Evolutionary conservation across 2,888 invertebrate species (phyloP), one percentile per base, ranked within the genome.

Genomic region (Boloria euphrosyne): DNA sequence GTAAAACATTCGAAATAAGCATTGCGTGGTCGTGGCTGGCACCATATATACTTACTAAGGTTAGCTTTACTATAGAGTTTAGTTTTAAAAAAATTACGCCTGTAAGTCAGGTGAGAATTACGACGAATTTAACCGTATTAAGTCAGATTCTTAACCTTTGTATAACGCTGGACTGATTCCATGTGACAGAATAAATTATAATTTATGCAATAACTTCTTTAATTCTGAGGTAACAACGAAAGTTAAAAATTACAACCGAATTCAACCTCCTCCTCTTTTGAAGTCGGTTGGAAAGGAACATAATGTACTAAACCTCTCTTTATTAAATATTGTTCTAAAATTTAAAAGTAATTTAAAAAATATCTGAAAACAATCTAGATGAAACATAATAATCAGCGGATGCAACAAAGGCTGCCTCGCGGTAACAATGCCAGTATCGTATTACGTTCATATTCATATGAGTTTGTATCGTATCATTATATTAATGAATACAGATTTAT

Each of bases 1-100:
- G 62, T 66, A 66, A 66, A 68, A 62, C 58, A 58, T 38, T 46
- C 44, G 17, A 18, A 49, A 16, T 50, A 27, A 52, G 17, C 54
- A 7, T 65, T 44, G 44, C 43, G 68, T 68, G 46, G 47, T 68
- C 68, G 65, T 65, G 68, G 55, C 66, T 62, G 50, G 54, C 13
- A 22, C 51, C 51, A 27, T 27, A 38, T 65, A 43, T 59, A 46
- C 31, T 38, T 59, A 46, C 31, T 38, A 10, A 10, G 10, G 31
- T 38, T 38, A 38, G 22, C 10, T 38, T 38, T 38, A 38, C 31
- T 38, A 10, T 3, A 17, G 16, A 57, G 52, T 27, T 18, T 17
- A 50, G 3, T 10, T 59, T 18, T 14, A 51, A 63, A 16, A 38
- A 10, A 38, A 63, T 63, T 38, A 49, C 22, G 46, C 38, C 54